Evolutionary conservation across 2,888 invertebrate species (phyloP).

Genomic region (Xestia rhomboidea): DNA sequence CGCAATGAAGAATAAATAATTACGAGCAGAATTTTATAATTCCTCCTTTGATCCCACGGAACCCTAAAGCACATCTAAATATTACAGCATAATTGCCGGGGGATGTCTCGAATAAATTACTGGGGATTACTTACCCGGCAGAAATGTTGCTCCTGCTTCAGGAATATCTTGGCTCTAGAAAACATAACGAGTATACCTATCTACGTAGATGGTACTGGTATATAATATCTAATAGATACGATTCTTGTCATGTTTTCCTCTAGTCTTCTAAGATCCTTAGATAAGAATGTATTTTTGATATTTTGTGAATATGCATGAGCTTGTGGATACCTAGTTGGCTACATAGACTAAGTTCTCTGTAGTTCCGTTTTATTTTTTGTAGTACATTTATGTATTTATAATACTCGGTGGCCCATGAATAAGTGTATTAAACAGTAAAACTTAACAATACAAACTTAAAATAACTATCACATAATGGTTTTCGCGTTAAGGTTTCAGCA

Average conservation of each 20-base stretch:
- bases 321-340: background rate
- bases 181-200: conserved; percentile 39
- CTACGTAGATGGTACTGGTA: background rate
- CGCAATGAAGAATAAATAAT: conserved; percentile 34
- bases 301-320: conserved; percentile 24
- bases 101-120: conserved; percentile 72
- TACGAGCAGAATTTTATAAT: conserved; percentile 34
- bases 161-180: conserved; percentile 49
- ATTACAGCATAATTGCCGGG: conserved; percentile 70
- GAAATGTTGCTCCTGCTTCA: conserved; percentile 62
- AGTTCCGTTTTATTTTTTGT: background rate
- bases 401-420: background rate
- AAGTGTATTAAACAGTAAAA: background rate
- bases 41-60: conserved; percentile 56
- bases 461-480: background rate
- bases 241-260: conserved; percentile 38
- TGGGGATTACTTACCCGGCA: conserved; percentile 66
- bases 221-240: conserved; percentile 19
- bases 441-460: background rate
- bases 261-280: conserved; percentile 35
- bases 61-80: conserved; percentile 68
- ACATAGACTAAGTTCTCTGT: background rate
- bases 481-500: background rate
- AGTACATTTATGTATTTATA: background rate
- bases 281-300: conserved; percentile 32